phyloP scores from a whole-genome alignment of 2,113 vertebrate species.

The Poeciliopsis retropinna region DNA sequence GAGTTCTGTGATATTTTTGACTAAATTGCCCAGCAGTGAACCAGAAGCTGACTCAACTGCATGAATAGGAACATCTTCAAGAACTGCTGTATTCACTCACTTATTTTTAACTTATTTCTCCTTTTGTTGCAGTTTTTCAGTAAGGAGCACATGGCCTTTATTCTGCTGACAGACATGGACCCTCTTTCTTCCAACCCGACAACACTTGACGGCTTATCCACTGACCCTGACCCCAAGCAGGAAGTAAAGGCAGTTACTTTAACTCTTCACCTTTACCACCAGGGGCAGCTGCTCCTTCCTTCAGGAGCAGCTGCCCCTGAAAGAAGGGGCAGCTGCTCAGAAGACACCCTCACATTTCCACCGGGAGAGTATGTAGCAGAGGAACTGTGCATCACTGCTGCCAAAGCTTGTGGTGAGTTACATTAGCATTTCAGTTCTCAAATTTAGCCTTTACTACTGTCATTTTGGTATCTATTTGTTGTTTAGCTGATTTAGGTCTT shows the following conservation, averaged over 20 bases:
- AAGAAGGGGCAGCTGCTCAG: constrained; percentile 52
- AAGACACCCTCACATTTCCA: constrained; percentile 81
- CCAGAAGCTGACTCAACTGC: neutral
- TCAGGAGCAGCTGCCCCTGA: no score
- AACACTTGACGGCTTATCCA: constrained; percentile 55
- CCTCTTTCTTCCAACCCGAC: constrained; percentile 57
- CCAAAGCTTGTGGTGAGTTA: constrained; percentile 90
- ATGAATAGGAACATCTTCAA: neutral
- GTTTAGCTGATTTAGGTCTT: neutral
- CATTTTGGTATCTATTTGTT: neutral
- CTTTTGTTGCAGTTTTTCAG: constrained; percentile 57
- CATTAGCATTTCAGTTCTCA: constrained; percentile 12
- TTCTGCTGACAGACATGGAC: constrained; percentile 87
- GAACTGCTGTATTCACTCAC: neutral
- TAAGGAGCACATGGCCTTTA: constrained; percentile 82
- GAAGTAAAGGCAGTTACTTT: constrained; percentile 70
- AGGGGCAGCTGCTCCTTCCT: no score
- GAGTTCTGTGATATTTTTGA: no score
- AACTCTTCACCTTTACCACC: constrained; percentile 86
- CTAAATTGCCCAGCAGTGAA: neutral
- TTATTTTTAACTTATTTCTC: neutral
- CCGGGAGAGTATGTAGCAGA: constrained; percentile 88
- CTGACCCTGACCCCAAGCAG: constrained; percentile 72
- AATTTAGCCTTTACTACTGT: neutral
- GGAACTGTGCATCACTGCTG: constrained; percentile 89